These are phyloP conservation scores for Crypturellus tataupa DNA, from an alignment of 2,797 vertebrate species.

Conservation along the genomic window DNA sequence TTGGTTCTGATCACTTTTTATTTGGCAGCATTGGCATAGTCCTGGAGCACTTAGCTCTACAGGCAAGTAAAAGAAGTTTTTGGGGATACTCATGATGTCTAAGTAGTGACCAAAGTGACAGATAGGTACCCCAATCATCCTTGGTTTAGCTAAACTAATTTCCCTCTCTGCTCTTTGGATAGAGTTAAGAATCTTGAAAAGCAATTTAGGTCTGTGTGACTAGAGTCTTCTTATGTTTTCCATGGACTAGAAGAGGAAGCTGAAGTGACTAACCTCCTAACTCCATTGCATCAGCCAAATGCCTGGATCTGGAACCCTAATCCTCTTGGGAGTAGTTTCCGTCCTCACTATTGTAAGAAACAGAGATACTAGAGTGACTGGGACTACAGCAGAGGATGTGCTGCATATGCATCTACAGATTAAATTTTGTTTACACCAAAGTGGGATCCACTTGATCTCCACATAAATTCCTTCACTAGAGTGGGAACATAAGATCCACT, in stretches of 20 bases:
- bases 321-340: not conserved
- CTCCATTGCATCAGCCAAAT: not conserved
- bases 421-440: not conserved
- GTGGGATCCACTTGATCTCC: not conserved
- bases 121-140: not conserved
- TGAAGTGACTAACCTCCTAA: not conserved
- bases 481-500: not conserved
- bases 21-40: not conserved
- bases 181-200: not conserved
- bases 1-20: not conserved
- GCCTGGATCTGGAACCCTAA: not conserved
- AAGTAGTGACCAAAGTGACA: not conserved
- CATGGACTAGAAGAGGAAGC: not conserved
- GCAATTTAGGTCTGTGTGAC: not conserved
- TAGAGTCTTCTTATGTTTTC: not conserved
- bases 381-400: not conserved
- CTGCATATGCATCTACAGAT: not conserved
- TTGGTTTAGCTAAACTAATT: not conserved
- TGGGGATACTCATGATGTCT: not conserved
- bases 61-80: not conserved
- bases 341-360: not conserved
- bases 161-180: not conserved
- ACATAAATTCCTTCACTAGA: not conserved
- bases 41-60: not conserved
- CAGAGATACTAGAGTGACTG: not conserved